phyloP scores from a whole-genome alignment of 2,113 vertebrate species.

The Raphicerus campestris region DNA sequence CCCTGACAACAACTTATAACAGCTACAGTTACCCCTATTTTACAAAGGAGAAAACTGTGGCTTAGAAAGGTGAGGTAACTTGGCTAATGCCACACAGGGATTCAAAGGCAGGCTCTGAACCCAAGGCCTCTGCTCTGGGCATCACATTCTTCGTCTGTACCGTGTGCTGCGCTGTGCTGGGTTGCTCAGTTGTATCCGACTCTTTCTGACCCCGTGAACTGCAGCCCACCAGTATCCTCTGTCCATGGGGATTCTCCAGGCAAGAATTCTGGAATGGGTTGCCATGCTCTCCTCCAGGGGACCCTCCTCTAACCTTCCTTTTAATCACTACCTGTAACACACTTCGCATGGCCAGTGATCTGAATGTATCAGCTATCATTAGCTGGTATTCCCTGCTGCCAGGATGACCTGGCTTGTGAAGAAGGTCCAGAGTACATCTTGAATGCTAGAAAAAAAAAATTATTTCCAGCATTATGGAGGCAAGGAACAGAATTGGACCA shows the following conservation, averaged over 20 bases:
- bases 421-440: not conserved
- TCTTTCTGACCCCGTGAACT: not conserved
- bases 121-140: not conserved
- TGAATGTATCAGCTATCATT: not conserved
- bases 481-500: not conserved
- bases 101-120: not conserved
- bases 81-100: not conserved
- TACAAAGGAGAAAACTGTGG: not conserved
- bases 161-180: not conserved
- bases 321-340: not conserved
- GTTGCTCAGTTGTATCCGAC: rapidly evolving
- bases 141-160: not conserved
- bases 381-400: not conserved
- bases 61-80: not conserved
- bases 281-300: not conserved
- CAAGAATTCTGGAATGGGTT: not conserved
- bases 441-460: not conserved
- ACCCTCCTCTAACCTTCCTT: not conserved
- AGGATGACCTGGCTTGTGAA: not conserved
- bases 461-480: not conserved
- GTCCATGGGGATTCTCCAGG: not conserved
- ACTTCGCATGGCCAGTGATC: not conserved
- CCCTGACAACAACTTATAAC: not conserved
- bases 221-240: not conserved
- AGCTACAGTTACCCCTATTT: not conserved